phyloP scores from a whole-genome alignment of 1,140 invertebrate species.

The Limonius californicus region DNA sequence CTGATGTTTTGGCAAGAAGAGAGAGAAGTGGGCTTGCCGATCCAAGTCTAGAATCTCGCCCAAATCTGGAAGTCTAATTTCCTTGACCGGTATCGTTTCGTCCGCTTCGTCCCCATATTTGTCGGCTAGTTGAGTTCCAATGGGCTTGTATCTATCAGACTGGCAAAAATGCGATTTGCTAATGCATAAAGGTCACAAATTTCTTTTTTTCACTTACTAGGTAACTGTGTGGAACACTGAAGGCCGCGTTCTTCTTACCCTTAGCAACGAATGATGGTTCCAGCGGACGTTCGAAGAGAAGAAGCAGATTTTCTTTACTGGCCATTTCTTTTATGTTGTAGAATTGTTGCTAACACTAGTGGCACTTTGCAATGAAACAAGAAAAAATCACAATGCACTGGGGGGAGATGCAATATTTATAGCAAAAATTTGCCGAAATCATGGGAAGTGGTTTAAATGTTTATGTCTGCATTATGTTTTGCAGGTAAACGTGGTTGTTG shows the following conservation, averaged over 20 bases:
- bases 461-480: too few species aligned
- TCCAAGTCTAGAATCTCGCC: conserved; percentile 60
- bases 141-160: conserved; percentile 58
- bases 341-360: too few species aligned
- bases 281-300: conserved; percentile 69
- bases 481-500: too few species aligned
- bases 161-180: conserved; percentile 34
- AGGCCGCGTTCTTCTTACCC: conserved; percentile 52
- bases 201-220: conserved; percentile 28
- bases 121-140: conserved; percentile 51
- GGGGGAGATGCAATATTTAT: too few species aligned
- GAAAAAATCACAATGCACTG: too few species aligned
- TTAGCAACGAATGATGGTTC: conserved; percentile 67
- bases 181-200: background rate
- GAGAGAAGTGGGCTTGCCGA: conserved; percentile 64
- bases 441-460: too few species aligned
- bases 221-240: conserved; percentile 58
- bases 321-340: too few species aligned
- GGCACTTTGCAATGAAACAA: too few species aligned
- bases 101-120: conserved; percentile 54
- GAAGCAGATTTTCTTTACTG: conserved; percentile 43
- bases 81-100: conserved; percentile 54
- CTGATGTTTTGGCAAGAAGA: conserved; percentile 67
- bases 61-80: conserved; percentile 65
- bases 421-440: too few species aligned